A percentile compares a stretch with the other conserved stretches of the same genome.
Evolutionary conservation across 2,113 vertebrate genomes (phyloP).

Genomic region (Cheilinus undulatus): DNA sequence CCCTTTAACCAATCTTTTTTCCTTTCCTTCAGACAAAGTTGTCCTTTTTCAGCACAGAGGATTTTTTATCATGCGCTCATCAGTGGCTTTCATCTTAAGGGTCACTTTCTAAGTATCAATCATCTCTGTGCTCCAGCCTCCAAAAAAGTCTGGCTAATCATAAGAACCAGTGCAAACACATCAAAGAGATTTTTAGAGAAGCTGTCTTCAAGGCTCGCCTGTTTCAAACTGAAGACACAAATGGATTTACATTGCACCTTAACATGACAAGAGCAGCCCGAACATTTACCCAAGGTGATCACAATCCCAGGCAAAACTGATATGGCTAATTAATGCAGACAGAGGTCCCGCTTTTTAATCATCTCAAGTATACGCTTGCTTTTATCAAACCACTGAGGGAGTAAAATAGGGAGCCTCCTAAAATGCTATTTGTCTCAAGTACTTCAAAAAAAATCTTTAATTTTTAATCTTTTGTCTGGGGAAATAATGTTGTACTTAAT

Average conservation of each 20-base stretch:
- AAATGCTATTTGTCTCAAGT: constrained; percentile 73
- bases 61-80: constrained; percentile 53
- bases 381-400: constrained; percentile 70
- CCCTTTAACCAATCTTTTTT: constrained; percentile 19
- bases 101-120: constrained; percentile 61
- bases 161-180: constrained; percentile 41
- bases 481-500: constrained; percentile 58
- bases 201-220: constrained; percentile 39
- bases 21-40: constrained; percentile 21
- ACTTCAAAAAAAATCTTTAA: constrained; percentile 51
- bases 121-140: constrained; percentile 33
- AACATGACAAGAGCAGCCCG: constrained; percentile 48
- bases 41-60: constrained; percentile 14
- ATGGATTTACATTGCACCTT: constrained; percentile 56
- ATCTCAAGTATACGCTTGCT: constrained; percentile 58
- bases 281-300: constrained; percentile 47
- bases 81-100: constrained; percentile 66
- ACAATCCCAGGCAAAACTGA: constrained; percentile 48
- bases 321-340: constrained; percentile 65
- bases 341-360: constrained; percentile 66
- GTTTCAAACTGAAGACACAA: constrained; percentile 47
- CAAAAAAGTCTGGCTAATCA: constrained; percentile 47
- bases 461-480: constrained; percentile 71
- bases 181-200: constrained; percentile 59
- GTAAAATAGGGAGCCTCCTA: constrained; percentile 34